Evolutionary conservation across 2,888 invertebrate species (phyloP), one percentile per base, ranked within the genome.

Genomic region (Oscheius sp.): DNA sequence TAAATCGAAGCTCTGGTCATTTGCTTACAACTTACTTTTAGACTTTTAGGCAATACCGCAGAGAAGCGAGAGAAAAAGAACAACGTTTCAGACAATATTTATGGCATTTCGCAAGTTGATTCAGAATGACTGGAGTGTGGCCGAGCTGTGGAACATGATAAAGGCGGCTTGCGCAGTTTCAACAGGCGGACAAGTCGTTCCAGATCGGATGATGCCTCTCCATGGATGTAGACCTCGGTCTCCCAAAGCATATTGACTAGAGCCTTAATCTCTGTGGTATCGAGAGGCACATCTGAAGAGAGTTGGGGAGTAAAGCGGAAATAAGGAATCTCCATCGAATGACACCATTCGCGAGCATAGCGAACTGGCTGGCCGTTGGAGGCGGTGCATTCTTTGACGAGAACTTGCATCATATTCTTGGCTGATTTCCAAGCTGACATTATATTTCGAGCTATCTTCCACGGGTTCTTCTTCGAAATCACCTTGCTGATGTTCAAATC

Each of bases 331-430:
- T 66, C 64, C 12, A 75, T 63, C 6, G 72, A 69, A 31, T 78
- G 78, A 57, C 75, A 75, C 78, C 78, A 78, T 31, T 72, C 75
- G 17, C 75, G 61, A 2, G 78, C 75, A 25, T 75, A 75, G 42
- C 69, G 70, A 46, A 75, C 75, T 0, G 78, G 78, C 52, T 71
- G 70, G 15, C 78, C 78, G 31, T 78, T 74, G 0, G 78, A 78
- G 2, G 78, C 70, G 8, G 78, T 78, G 61, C 73, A 73, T 71
- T 76, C 23, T 27, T 61, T 31, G 65, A 69, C 50, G 34, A 64
- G 12, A 1, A 50, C 52, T 8, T 64, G 52, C 23, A 75, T 64
- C 20, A 75, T 50, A 34, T 74, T 66, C 46, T 68, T 70, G 25
- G 78, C 74, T 17, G 69, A 72, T 2, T 64, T 67, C 5, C 72